Base-by-base conservation (phyloP, 2,797 vertebrate genomes). In the Geotrypetes seraphini region DNA sequence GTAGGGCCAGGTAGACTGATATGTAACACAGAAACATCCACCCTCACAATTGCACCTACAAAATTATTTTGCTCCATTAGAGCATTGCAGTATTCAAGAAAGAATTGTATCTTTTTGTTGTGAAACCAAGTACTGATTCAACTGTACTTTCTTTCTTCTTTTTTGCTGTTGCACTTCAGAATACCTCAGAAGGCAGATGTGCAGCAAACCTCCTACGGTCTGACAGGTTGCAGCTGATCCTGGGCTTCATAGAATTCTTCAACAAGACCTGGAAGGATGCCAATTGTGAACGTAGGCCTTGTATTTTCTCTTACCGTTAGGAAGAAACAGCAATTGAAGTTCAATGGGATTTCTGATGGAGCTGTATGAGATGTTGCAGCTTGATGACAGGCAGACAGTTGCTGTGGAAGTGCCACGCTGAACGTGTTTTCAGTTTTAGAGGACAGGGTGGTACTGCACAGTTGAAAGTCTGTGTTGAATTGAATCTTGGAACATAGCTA, bases 141-240 rank as follows among this genome's bases (percentile, higher is more conserved):
- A n/a, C n/a, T n/a, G n/a, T n/a, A n/a, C n/a, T 48, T 6, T 21
- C 6, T 25, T 20, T 31, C 20, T 28, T 19, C 12, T 15, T 23
- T 3, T 34, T 39, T 26, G 2, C 2, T 38, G 43, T 29, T 14
- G 72, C 14, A 42, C 59, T 64, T 22, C 70, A 95, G 90, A 46
- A 66, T 50, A 73, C 75, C 36, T 77, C 90, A 1, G 78, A 78
- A 19, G 89, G 85, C 41, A 86, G 66, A 47, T 98, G 95, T 75
- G 75, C 71, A 40, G 81, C 78, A 60, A 86, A 75, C 53, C 86
- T 98, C 24, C 79, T 97, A 63, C 86, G 73, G 31, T 85, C 86
- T 7, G 92, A 97, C 30, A 81, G 91, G 25, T 68, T 97, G 40
- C 92, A 96, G 70, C 39, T 96, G 53, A 79, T 97, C 32, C 71